Evolutionary conservation across 2,888 invertebrate genomes (phyloP), one percentile per base, ranked within the genome.

Genomic region (Gymnocheta viridis): DNA sequence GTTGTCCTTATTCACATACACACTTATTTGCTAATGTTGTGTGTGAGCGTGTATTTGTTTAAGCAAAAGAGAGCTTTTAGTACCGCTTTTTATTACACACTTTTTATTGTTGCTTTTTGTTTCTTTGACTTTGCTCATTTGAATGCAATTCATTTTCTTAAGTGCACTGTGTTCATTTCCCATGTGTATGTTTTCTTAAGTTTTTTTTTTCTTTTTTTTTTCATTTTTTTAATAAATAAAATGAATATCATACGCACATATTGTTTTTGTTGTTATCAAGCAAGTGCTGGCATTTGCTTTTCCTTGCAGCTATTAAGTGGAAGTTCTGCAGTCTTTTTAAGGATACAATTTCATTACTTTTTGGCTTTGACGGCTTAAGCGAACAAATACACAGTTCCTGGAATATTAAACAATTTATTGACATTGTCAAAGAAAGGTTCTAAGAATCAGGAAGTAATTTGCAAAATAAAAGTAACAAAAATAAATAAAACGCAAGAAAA

Each of bases 61-160:
- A 41, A 17, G 10, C 7, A 72, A 35, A 69, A 74, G 27, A 24
- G 17, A 24, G 17, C 64, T 44, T 56, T 81, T 58, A 35, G 5
- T 17, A 24, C 24, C 62, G 38, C 51, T 73, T 62, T 47, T 29
- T 17, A 60, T 12, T 54, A 9, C n/a, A 67, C 29, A 51, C 14
- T 72, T 67, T 22, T 24, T 69, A 62, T 14, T 56, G 17, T 12
- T 49, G 60, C 17, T 66, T 6, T 62, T 60, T 79, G 58, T 29
- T 85, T 66, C 77, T 82, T 62, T 78, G 74, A 81, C 60, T 74
- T 58, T 84, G 88, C 89, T 89, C 88, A 89, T 89, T 89, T 89
- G 88, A 88, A 89, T 88, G 87, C 89, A 88, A 89, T 89, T 89
- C 89, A 89, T 89, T 89, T 89, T 89, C 89, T 89, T 89, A 89